Base-by-base conservation (phyloP, 1,140 invertebrate species). In the Ectropis grisescens region DNA sequence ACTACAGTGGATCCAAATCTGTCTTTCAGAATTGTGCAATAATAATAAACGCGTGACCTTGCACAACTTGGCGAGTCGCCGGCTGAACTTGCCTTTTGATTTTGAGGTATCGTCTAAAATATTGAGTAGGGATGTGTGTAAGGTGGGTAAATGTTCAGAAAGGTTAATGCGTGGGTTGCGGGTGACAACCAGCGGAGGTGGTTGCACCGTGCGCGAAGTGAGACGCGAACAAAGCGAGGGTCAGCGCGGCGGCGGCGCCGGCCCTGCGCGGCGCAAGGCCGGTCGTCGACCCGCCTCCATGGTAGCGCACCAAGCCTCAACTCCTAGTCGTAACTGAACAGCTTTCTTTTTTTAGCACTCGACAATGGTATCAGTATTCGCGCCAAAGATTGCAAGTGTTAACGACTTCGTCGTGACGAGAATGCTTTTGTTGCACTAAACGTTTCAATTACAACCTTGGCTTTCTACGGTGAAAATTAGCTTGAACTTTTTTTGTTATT, bases 201-300 rank as follows among this genome's bases (percentile, higher is more conserved):
- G n/a, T n/a, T n/a, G n/a, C 34, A 13, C 22, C 28, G 41, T 40
- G 42, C 42, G 49, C 33, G 24, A 45, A 41, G 41, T 48, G 54
- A 54, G 48, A 41, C 41, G 37, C 16, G 44, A 59, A 69, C 65
- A 68, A 69, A 70, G 59, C 54, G 40, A 61, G 64, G 67, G 68
- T 71, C 65, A 71, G 47, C 56, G 55, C 61, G 37, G 50, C 41
- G 40, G 34, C 59, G 45, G 29, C 47, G 42, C 45, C 56, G 60
- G 58, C 60, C 59, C 66, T 71, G 67, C 64, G 58, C 54, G 44
- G 57, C 62, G 66, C 70, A 80, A 80, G 71, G 71, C 70, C 70
- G 70, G 70, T 75, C 71, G 61, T 49, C 64, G 70, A 76, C 69
- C 69, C 58, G 52, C 49, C 35, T 37, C 49, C 33, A 47, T 39